These are phyloP conservation scores for Dromaius novaehollandiae DNA, from an alignment of 2,113 vertebrate genomes.

Conservation along the genomic window DNA sequence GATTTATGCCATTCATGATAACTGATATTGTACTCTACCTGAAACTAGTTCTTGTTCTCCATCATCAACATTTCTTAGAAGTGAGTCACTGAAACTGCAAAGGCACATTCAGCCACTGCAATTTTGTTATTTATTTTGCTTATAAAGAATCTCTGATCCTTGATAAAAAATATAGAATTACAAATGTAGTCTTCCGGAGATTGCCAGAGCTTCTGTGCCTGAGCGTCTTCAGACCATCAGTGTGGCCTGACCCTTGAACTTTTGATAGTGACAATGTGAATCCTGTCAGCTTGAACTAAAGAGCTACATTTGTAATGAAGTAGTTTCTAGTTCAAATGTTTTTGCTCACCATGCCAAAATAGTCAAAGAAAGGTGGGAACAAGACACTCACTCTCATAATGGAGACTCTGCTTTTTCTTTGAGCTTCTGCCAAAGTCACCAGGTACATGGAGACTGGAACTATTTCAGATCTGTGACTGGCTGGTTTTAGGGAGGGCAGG, in stretches of 20 bases:
- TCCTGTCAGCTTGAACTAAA: not conserved
- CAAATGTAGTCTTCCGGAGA: not conserved
- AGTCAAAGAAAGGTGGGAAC: not conserved
- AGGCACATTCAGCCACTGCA: not conserved
- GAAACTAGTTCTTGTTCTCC: not conserved
- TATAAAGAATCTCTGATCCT: not conserved
- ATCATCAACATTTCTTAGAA: not conserved
- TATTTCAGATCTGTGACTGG: not conserved
- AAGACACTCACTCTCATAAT: not conserved
- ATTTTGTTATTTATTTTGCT: not conserved
- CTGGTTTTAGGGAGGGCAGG: not conserved
- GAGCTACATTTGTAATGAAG: not conserved
- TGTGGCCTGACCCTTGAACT: slow-evolving; percentile 8
- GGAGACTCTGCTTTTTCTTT: not conserved
- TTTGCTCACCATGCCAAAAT: not conserved
- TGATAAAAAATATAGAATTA: not conserved
- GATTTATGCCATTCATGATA: not conserved
- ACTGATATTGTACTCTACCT: not conserved
- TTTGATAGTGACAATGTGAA: not conserved
- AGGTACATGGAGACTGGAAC: not conserved
- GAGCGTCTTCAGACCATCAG: not conserved
- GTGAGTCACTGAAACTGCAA: not conserved
- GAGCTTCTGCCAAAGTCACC: not conserved
- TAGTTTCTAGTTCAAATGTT: not conserved
- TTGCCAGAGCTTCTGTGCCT: not conserved